Conservation (phyloP, 2,797 vertebrate species). For the Hozukius guyotensis region DNA sequence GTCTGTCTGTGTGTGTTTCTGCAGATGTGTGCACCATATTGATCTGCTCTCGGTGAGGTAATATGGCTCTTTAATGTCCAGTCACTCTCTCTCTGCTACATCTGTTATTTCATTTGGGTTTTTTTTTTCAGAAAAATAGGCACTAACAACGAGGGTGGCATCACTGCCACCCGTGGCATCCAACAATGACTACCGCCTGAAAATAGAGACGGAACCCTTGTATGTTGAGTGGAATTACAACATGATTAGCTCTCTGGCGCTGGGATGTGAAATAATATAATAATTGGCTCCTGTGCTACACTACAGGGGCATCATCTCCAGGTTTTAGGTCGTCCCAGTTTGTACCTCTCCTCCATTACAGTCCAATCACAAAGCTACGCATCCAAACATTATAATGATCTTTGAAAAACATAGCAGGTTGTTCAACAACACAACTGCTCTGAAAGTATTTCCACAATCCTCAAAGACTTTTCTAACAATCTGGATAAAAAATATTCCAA, state of each 20-base stretch:
- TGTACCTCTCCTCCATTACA: neutral
- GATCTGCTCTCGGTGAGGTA: constrained; percentile 49
- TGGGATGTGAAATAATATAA: constrained; percentile 34
- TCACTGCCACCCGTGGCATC: constrained; percentile 31
- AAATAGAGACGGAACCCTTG: constrained; percentile 56
- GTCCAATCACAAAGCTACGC: neutral
- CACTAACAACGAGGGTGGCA: constrained; percentile 26
- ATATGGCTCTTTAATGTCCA: constrained; percentile 55
- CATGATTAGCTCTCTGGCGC: constrained; percentile 35
- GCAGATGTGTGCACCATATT: constrained; percentile 54
- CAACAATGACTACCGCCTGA: constrained; percentile 41
- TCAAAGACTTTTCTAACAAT: neutral
- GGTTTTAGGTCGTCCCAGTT: neutral
- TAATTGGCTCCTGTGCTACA: constrained; percentile 10
- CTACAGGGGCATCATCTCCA: neutral
- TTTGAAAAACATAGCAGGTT: neutral
- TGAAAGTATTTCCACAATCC: neutral
- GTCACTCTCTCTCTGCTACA: constrained; percentile 17
- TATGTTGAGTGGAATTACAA: constrained; percentile 48
- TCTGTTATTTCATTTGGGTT: constrained; percentile 50
- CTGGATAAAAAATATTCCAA: neutral
- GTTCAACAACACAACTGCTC: neutral
- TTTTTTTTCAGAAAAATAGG: constrained; percentile 20
- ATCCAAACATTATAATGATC: neutral
- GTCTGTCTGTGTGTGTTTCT: constrained; percentile 18